phyloP scores from a whole-genome alignment of 2,113 vertebrate species.

The Atlantisia rogersi region DNA sequence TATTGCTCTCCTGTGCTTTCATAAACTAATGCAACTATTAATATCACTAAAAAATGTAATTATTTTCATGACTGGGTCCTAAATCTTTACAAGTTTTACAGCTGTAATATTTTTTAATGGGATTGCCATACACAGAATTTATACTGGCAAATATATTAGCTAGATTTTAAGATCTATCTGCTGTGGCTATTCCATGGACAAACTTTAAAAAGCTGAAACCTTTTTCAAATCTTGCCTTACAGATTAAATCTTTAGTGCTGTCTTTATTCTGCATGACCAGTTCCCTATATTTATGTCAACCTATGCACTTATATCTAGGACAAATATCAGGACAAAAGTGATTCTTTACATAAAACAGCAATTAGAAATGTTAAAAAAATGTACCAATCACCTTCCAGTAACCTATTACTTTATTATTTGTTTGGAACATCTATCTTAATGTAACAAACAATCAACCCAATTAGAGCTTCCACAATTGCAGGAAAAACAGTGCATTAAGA shows the following conservation, averaged over 20 bases:
- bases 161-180: not conserved
- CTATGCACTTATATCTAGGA: not conserved
- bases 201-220: not conserved
- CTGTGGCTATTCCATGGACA: not conserved
- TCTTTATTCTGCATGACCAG: not conserved
- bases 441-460: not conserved
- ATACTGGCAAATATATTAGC: not conserved
- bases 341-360: not conserved
- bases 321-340: not conserved
- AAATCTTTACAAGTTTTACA: not conserved
- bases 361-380: not conserved
- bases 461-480: slow-evolving; percentile 12
- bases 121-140: not conserved
- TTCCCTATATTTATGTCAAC: not conserved
- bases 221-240: not conserved
- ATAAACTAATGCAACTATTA: not conserved
- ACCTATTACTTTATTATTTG: not conserved
- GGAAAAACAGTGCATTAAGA: slow-evolving; percentile 35
- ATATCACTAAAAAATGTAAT: not conserved
- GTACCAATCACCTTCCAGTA: not conserved
- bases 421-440: not conserved
- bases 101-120: not conserved
- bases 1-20: not conserved
- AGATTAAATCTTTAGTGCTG: not conserved
- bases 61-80: not conserved